Conservation (phyloP, 1,140 invertebrate species). For the Notospermus geniculatus region DNA sequence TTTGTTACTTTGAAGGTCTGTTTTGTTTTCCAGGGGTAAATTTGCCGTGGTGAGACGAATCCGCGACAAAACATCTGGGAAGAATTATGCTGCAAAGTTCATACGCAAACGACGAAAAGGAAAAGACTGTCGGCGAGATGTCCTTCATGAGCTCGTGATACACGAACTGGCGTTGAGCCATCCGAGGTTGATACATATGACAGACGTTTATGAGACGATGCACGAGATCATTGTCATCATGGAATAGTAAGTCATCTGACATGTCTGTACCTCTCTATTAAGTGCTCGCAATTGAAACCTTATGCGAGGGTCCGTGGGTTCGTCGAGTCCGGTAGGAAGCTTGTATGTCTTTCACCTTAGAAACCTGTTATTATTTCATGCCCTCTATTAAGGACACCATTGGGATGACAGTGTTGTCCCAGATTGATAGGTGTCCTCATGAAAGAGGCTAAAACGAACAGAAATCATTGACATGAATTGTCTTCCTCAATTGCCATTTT, state of each 20-base stretch:
- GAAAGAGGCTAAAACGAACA: too few species aligned
- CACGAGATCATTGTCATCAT: conserved; percentile 83
- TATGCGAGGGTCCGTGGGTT: too few species aligned
- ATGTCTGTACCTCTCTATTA: conserved; percentile 32
- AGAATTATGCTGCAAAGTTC: conserved; percentile 92
- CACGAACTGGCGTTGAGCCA: conserved; percentile 76
- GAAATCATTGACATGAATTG: too few species aligned
- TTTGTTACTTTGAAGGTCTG: too few species aligned
- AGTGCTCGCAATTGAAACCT: too few species aligned
- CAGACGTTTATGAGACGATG: conserved; percentile 82
- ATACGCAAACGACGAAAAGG: conserved; percentile 78
- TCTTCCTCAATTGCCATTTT: too few species aligned
- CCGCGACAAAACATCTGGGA: conserved; percentile 76
- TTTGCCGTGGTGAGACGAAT: conserved; percentile 91
- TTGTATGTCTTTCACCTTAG: too few species aligned
- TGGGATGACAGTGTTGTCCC: too few species aligned
- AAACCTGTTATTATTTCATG: too few species aligned
- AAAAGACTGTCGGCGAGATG: conserved; percentile 46
- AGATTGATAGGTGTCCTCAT: too few species aligned
- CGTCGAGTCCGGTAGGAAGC: too few species aligned
- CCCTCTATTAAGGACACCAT: too few species aligned
- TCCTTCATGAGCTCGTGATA: conserved; percentile 82
- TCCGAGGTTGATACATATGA: conserved; percentile 77
- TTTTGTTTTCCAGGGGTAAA: conserved; percentile 74
- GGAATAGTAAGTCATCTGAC: conserved; percentile 71